Base-by-base conservation (phyloP, 2,888 invertebrate genomes). In the Pinctada fucata region DNA sequence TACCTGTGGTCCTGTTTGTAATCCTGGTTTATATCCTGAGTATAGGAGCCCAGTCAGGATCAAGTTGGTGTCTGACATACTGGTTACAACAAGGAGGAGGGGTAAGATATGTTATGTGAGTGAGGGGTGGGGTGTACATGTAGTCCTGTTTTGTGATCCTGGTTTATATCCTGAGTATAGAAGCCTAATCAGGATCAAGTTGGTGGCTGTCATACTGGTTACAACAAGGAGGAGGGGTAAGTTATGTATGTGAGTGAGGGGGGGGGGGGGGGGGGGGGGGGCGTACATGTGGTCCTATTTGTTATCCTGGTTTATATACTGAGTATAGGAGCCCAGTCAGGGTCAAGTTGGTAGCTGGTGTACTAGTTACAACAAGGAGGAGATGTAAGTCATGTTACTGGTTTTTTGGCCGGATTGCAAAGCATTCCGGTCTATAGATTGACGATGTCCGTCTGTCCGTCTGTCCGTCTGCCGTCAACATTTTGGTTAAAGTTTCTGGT, bases 151-250 rank as follows among this genome's bases (percentile, higher is more conserved):
- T 87, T 3, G 86, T 88, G 31, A 47, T 90, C 3, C 48, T 89
- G 0, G 76, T 94, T 48, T 94, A 94, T 82, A 87, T 93, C 4
- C 47, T 94, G 58, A 94, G 94, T 82, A 93, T 94, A 51, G 93
- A 93, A 4, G 92, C 93, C 10, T 93, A 93, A 16, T 93, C 94
- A 1, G 94, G 94, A 86, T 94, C 94, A 71, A 94, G 94, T 72
- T 94, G 94, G 93, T 95, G 95, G 94, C 91, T 95, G 31, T 88
- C 78, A 3, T 90, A 92, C 75, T 95, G 95, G 95, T 88, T 94
- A n/a, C 90, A 92, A 72, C 92, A 92, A 82, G 93, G 93, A 16
- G 89, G 90, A 84, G 92, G 92, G 85, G 91, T 91, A 84, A 83
- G 90, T 87, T 49, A 31, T 49, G 16, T 31, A 6, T 13, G 31